Conservation (phyloP, 2,888 invertebrate genomes). For the Leptopilina drosophilae region DNA sequence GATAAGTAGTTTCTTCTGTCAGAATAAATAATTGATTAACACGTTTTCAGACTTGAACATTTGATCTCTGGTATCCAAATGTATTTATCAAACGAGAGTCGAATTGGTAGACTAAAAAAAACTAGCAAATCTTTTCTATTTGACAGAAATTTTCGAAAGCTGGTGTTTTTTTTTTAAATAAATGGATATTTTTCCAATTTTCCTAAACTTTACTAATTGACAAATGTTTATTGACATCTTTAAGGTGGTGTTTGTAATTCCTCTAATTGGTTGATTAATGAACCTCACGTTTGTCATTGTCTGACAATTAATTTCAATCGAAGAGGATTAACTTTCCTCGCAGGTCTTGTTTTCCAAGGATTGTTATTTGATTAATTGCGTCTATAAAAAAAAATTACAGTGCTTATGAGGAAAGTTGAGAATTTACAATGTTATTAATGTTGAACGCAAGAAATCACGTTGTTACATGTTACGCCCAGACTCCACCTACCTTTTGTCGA, state of each 20-base stretch:
- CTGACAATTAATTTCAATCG: constrained; percentile 46
- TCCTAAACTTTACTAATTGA: not conserved
- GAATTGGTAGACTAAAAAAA: not conserved
- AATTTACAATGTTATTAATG: constrained; percentile 18
- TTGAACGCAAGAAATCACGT: constrained; percentile 42
- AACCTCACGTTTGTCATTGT: constrained; percentile 41
- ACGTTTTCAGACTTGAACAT: not conserved
- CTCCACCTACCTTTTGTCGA: constrained; percentile 35
- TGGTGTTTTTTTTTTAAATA: not conserved
- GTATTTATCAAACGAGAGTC: constrained; percentile 9
- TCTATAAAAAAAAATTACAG: too few relatives aligned
- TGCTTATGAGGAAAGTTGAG: not conserved
- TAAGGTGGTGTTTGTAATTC: constrained; percentile 37
- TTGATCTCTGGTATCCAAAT: not conserved
- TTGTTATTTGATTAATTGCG: not conserved
- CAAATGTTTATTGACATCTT: not conserved
- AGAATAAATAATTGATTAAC: constrained; percentile 23
- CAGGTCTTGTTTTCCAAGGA: not conserved
- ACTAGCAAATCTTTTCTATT: constrained; percentile 11
- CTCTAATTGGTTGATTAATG: constrained; percentile 51
- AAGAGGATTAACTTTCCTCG: constrained; percentile 37
- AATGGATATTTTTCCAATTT: not conserved
- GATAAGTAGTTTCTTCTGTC: constrained; percentile 16
- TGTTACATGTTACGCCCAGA: constrained; percentile 54
- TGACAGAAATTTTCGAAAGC: constrained; percentile 32